Base-by-base conservation (phyloP, 2,888 invertebrate species). In the Nomada ruficornis region DNA sequence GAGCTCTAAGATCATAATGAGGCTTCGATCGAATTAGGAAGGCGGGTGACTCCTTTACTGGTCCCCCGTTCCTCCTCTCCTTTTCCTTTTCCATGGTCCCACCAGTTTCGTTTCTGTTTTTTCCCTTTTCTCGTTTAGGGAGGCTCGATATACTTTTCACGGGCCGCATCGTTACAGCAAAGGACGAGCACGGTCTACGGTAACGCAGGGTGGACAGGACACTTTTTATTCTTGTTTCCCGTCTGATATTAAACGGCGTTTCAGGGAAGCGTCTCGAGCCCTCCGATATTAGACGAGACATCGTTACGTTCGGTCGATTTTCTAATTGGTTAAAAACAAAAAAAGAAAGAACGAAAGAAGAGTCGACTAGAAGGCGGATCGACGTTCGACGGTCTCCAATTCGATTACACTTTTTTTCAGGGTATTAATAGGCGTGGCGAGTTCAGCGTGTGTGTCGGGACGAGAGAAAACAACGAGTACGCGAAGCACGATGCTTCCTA, bases 1-100 rank as follows among this genome's bases (percentile, higher is more conserved):
- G 82, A 89, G 87, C 83, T 89, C 89, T 89, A 89, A 89, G 90
- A 90, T 91, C 90, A 92, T 92, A 91, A 92, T 92, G 91, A 92
- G 91, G 59, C 87, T 88, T 85, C 88, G 92, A 92, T 92, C 91
- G 90, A 91, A 92, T 92, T 91, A 91, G 91, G 88, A 80, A 83
- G 83, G 83, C 85, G 89, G 88, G 83, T 88, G 88, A 86, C 85
- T 83, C 80, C 77, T 81, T 80, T 55, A 75, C 73, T 10, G 52
- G 73, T 77, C 74, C 79, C 52, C 71, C 65, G 71, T 72, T 70
- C 84, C 81, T 76, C 70, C 68, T 54, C 71, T 52, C 74, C 18
- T 18, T 63, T 36, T 67, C 11, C 15, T 67, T 62, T 15, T 9
- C 65, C 78, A 42, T 26, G 52, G 57, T 65, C n/a, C 15, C 67